phyloP scores from a whole-genome alignment of 1,140 invertebrate species.

The Agrypnia vestita region DNA sequence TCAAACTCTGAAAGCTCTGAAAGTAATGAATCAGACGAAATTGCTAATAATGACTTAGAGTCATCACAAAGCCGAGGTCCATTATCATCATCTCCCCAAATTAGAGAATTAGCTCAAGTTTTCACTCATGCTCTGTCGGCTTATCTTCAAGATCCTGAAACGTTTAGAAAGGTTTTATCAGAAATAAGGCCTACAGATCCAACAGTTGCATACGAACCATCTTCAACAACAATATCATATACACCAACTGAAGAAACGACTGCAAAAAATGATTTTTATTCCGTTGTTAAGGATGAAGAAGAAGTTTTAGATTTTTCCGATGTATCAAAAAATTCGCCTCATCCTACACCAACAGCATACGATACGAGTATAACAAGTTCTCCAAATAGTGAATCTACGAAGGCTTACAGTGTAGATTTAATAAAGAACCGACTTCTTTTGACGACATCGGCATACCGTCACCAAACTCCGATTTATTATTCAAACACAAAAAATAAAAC shows the following conservation, averaged over 20 bases:
- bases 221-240: not conserved
- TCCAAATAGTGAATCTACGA: conserved; percentile 9
- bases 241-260: conserved; percentile 63
- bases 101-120: conserved; percentile 85
- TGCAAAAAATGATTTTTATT: conserved; percentile 69
- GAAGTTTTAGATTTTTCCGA: conserved; percentile 86
- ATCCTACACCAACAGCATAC: conserved; percentile 52
- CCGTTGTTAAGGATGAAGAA: conserved; percentile 78
- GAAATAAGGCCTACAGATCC: conserved; percentile 86
- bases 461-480: conserved; percentile 45
- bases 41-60: conserved; percentile 75
- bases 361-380: conserved; percentile 39
- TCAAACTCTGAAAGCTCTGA: conserved; percentile 64
- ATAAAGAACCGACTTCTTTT: conserved; percentile 46
- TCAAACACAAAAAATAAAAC: conserved; percentile 63
- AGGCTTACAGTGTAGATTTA: conserved; percentile 41
- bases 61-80: conserved; percentile 77
- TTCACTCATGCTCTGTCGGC: conserved; percentile 87
- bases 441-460: conserved; percentile 63
- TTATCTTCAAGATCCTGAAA: conserved; percentile 85
- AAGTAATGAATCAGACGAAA: conserved; percentile 62
- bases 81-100: conserved; percentile 76
- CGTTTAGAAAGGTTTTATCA: conserved; percentile 82
- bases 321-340: conserved; percentile 64
- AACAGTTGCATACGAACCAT: conserved; percentile 64